phyloP scores from a whole-genome alignment of 2,888 invertebrate genomes.

The Nymphalis c-album region DNA sequence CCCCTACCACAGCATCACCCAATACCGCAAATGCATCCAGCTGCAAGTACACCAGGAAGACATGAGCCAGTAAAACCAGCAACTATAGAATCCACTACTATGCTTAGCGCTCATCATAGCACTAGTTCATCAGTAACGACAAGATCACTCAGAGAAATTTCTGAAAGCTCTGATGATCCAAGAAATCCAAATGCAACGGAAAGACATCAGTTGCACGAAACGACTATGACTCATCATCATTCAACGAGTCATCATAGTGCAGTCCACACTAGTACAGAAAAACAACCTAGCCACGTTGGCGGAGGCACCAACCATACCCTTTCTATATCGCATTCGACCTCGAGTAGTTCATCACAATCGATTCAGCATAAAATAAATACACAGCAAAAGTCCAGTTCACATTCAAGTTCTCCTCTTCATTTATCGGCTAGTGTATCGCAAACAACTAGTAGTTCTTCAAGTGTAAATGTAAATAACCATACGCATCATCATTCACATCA shows the following conservation, averaged over 20 bases:
- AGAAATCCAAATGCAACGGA: conserved; percentile 77
- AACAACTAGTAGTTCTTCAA: conserved; percentile 76
- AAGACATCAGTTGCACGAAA: conserved; percentile 84
- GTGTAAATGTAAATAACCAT: conserved; percentile 81
- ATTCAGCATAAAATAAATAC: conserved; percentile 83
- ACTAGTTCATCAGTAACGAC: conserved; percentile 87
- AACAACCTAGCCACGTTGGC: conserved; percentile 79
- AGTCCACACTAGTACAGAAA: conserved; percentile 84
- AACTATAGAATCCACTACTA: conserved; percentile 84
- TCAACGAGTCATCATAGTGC: conserved; percentile 84
- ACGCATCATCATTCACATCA: conserved; percentile 86
- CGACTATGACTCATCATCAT: conserved; percentile 85
- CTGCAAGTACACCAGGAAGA: conserved; percentile 70
- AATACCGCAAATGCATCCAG: conserved; percentile 84
- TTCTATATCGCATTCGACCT: conserved; percentile 85
- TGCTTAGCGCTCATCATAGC: conserved; percentile 86
- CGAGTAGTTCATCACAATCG: conserved; percentile 85
- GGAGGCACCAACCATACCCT: conserved; percentile 81
- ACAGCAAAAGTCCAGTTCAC: conserved; percentile 72
- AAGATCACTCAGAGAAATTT: conserved; percentile 83
- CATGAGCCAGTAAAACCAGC: conserved; percentile 77
- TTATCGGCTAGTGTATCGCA: conserved; percentile 81
- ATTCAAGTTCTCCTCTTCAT: conserved; percentile 78
- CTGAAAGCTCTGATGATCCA: conserved; percentile 76
- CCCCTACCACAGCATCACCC: conserved; percentile 88